Evolutionary conservation across 1,140 invertebrate genomes (phyloP), one percentile per base, ranked within the genome.

Genomic region (Drosophila pseudoananassae): DNA sequence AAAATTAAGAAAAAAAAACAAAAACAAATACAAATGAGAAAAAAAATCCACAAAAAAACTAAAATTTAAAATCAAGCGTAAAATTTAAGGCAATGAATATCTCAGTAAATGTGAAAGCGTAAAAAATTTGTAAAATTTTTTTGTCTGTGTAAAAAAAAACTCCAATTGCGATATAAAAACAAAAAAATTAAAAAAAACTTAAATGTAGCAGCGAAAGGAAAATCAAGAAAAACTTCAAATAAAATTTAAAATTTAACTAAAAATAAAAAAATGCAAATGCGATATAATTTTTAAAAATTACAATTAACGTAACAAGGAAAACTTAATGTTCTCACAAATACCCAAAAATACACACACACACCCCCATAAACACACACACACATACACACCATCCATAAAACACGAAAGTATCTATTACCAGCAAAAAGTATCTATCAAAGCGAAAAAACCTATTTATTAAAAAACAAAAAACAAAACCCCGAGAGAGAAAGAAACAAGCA

Each of bases 61-160:
- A 36, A 45, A 53, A 53, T 53, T 12, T 12, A 36, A 77, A 72
- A 65, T 65, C 69, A 76, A 72, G 78, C 73, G 70, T 82, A 81
- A 82, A 70, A 60, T 81, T 83, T 78, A 83, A 84, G 75, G 70
- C 81, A 81, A 87, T 80, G 76, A 82, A 87, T 88, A 87, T 88
- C 83, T 88, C 83, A 88, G 78, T 88, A 88, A 88, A 88, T 88
- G 83, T 88, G 83, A 88, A 88, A 88, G 83, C 83, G 83, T 88
- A 83, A 88, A 87, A 87, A 88, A 88, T 88, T 88, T 88, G 78
- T 83, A 88, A 88, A 88, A 88, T 88, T 88, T 88, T 84, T 78
- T 78, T 79, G 78, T 83, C 71, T 88, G 83, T 88, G 72, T 78
- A 83, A 88, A 85, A 83, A 88, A 85, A 73, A 27, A 73, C 82